Percentiles rank a stretch among this genome's conserved stretches.
Evolutionary conservation across 2,113 vertebrate species (phyloP).

Genomic region (Fregetta grallaria): DNA sequence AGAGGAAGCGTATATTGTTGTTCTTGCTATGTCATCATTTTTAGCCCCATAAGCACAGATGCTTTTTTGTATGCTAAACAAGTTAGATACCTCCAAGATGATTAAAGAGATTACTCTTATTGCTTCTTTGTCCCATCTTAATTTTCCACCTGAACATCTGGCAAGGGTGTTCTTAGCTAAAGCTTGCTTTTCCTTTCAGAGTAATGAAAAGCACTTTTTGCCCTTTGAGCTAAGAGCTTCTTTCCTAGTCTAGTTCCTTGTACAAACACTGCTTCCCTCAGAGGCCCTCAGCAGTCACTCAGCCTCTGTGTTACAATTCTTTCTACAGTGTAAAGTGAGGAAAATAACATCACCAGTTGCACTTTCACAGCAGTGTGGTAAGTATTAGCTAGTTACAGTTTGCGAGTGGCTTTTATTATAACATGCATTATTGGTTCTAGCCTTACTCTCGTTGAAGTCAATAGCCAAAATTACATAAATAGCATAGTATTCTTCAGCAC

Average conservation of each 20-base stretch:
- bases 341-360: neutral
- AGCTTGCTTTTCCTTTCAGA: neutral
- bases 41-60: accelerated
- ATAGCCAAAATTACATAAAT: neutral
- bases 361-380: neutral
- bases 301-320: neutral
- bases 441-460: neutral
- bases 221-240: neutral
- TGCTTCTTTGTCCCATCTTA: neutral
- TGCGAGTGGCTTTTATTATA: neutral
- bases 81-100: neutral
- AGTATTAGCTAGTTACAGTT: neutral
- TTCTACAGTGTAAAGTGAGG: neutral
- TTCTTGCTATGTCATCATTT: neutral
- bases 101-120: neutral
- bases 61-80: neutral
- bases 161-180: neutral
- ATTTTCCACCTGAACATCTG: neutral
- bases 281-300: neutral
- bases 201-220: neutral
- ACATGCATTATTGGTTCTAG: neutral
- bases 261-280: neutral
- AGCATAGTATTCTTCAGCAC: neutral
- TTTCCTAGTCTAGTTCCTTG: conserved; percentile 26
- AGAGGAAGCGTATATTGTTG: neutral